Percentiles rank a stretch among this genome's conserved stretches.
Conservation (phyloP, 1,140 invertebrate species). For the Pseudomyrmex pallidus region DNA sequence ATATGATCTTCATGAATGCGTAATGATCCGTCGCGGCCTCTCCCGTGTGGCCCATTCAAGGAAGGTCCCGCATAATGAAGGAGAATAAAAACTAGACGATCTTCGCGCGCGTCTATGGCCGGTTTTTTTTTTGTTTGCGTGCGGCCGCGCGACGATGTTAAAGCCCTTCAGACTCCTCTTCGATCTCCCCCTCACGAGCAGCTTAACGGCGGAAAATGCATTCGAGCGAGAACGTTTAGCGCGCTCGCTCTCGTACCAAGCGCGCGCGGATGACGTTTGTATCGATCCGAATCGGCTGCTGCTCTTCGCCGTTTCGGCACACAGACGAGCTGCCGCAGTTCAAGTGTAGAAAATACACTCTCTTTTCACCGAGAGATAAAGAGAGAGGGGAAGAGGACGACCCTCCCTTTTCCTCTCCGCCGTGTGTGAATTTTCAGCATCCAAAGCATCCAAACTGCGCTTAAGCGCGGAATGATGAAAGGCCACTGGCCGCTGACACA, state of each 20-base stretch:
- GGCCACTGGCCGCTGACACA: no score
- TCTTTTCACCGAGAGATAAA: neutral
- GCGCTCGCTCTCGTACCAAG: constrained; percentile 9
- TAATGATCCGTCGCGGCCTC: constrained; percentile 71
- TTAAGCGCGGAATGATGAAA: neutral
- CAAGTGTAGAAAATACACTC: neutral
- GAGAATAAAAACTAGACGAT: constrained; percentile 64
- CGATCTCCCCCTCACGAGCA: constrained; percentile 1
- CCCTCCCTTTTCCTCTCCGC: no score
- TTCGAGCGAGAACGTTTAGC: constrained; percentile 57
- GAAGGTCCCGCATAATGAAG: constrained; percentile 66
- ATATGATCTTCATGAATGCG: constrained; percentile 80
- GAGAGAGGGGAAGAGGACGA: no score
- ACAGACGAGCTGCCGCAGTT: neutral
- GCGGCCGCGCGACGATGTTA: neutral
- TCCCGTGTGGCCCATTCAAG: constrained; percentile 57
- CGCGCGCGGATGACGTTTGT: neutral
- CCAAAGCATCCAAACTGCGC: neutral
- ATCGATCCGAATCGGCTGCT: constrained; percentile 3
- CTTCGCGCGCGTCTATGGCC: constrained; percentile 21
- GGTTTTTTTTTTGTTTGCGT: neutral
- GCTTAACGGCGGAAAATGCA: constrained; percentile 63
- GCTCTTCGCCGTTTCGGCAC: no score
- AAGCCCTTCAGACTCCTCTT: constrained; percentile 49
- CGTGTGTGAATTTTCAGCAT: neutral